phyloP scores from a whole-genome alignment of 2,888 invertebrate genomes.

The Micoletzkya japonica region DNA sequence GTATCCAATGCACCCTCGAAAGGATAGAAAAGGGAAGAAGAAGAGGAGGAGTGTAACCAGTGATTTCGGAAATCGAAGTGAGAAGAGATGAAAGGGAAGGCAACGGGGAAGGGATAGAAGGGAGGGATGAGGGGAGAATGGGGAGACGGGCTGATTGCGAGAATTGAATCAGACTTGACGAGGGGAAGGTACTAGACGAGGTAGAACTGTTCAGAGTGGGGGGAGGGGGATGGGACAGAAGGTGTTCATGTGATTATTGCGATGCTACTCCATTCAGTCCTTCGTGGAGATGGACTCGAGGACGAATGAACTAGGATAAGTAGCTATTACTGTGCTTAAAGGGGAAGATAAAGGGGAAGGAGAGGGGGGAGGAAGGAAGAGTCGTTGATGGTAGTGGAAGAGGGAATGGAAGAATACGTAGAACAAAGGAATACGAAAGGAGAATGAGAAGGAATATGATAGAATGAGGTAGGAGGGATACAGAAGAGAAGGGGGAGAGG shows the following conservation, averaged over 20 bases:
- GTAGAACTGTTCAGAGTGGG: too few relatives aligned
- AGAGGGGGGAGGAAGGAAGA: too few relatives aligned
- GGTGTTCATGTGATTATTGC: too few relatives aligned
- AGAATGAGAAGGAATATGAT: not conserved
- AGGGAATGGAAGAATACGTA: not conserved
- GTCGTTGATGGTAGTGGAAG: not conserved
- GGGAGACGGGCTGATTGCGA: constrained; percentile 1
- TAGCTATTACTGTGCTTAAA: too few relatives aligned
- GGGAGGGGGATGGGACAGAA: too few relatives aligned
- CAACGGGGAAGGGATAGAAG: not conserved
- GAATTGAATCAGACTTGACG: not conserved
- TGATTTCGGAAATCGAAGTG: too few relatives aligned
- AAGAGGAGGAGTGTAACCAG: too few relatives aligned
- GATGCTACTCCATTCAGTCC: not conserved
- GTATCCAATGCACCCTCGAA: too few relatives aligned
- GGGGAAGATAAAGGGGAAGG: too few relatives aligned
- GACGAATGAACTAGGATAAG: too few relatives aligned
- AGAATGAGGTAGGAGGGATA: not conserved
- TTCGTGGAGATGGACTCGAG: not conserved
- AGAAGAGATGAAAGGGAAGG: not conserved
- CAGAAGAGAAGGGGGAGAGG: not conserved
- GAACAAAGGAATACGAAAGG: not conserved
- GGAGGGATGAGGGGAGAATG: not conserved
- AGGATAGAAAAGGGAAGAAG: too few relatives aligned
- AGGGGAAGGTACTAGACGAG: not conserved